Evolutionary conservation across 2,888 invertebrate species (phyloP).

Genomic region (Tortrix viridana): DNA sequence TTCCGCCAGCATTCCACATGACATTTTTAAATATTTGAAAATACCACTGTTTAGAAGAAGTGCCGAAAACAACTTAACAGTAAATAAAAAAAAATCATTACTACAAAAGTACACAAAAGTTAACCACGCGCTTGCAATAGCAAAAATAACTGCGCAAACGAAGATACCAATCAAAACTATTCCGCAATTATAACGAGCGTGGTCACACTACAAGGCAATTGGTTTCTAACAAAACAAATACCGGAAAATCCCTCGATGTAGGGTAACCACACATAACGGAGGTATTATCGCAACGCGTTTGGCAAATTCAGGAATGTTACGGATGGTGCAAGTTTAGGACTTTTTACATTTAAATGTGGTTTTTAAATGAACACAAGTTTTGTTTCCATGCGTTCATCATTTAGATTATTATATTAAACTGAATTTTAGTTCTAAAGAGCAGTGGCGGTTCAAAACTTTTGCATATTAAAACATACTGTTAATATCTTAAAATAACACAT

Average conservation of each 20-base stretch:
- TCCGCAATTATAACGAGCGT: neutral
- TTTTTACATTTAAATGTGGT: neutral
- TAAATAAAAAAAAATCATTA: too few relatives aligned
- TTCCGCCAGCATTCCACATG: too few relatives aligned
- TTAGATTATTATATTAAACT: too few relatives aligned
- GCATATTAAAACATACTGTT: too few relatives aligned
- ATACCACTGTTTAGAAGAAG: too few relatives aligned
- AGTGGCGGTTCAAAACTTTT: too few relatives aligned
- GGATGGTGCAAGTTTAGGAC: slow-evolving; percentile 10
- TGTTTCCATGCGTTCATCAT: neutral
- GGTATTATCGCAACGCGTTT: slow-evolving; percentile 36
- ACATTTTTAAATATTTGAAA: too few relatives aligned
- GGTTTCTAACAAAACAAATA: slow-evolving; percentile 61
- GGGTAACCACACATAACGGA: slow-evolving; percentile 52
- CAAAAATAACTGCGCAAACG: neutral
- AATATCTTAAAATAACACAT: too few relatives aligned
- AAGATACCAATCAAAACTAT: neutral
- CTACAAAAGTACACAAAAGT: neutral
- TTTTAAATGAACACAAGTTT: neutral
- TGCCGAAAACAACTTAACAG: too few relatives aligned
- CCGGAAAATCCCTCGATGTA: slow-evolving; percentile 40
- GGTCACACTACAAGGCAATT: slow-evolving; percentile 50
- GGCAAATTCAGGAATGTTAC: slow-evolving; percentile 34
- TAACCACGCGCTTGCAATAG: neutral
- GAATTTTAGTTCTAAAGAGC: too few relatives aligned